These are phyloP conservation scores for Balanococcus diminutus DNA, from an alignment of 2,888 invertebrate genomes.

Conservation along the genomic window DNA sequence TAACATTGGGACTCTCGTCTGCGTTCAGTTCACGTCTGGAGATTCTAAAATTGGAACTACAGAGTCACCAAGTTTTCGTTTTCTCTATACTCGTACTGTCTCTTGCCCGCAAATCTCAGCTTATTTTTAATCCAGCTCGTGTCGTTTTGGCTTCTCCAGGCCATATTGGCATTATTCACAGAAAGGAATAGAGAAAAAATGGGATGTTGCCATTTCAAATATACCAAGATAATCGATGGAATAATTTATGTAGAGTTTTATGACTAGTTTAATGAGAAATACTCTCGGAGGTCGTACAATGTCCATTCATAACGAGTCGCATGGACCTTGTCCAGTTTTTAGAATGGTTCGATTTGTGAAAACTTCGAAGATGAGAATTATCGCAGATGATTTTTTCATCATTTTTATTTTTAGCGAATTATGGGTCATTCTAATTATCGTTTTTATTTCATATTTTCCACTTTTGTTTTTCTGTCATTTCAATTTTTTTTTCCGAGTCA, in stretches of 20 bases:
- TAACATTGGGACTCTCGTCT: background rate
- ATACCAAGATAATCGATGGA: background rate
- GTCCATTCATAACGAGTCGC: background rate
- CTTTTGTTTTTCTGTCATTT: too few relatives aligned
- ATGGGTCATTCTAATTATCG: too few relatives aligned
- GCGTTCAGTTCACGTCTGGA: background rate
- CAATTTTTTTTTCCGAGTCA: too few relatives aligned
- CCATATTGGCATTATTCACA: background rate
- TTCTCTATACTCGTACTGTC: too few relatives aligned
- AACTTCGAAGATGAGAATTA: too few relatives aligned
- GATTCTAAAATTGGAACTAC: background rate
- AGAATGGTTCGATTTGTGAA: too few relatives aligned
- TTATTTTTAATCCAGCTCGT: background rate
- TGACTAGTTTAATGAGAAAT: background rate
- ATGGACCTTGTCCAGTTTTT: background rate
- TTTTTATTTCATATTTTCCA: too few relatives aligned
- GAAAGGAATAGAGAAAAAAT: too few relatives aligned
- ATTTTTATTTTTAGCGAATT: too few relatives aligned
- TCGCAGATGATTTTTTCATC: too few relatives aligned
- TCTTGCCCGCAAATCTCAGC: background rate
- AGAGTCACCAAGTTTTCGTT: too few relatives aligned
- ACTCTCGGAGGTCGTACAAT: background rate
- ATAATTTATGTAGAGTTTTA: background rate
- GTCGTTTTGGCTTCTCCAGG: too few relatives aligned
- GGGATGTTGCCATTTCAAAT: background rate